Conservation (phyloP, 2,888 invertebrate species). For the Ceratothoa steindachneri region DNA sequence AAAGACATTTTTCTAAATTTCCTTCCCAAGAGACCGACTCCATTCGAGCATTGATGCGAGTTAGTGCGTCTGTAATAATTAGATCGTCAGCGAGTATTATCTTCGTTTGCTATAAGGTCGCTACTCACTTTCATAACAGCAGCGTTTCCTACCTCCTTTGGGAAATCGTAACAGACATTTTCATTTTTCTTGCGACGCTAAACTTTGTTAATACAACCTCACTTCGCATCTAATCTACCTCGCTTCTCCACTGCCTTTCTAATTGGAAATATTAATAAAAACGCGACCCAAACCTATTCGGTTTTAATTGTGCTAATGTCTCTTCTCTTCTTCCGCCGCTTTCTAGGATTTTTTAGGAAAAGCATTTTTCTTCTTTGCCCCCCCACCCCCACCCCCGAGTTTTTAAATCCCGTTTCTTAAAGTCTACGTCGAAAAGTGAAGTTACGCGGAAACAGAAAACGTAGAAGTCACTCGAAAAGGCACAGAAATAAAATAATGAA, state of each 20-base stretch:
- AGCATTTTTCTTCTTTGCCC: too few relatives aligned
- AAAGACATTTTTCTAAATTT: conserved; percentile 5
- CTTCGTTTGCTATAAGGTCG: too few relatives aligned
- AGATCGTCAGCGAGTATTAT: conserved; percentile 12
- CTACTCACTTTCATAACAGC: too few relatives aligned
- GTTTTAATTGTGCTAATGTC: conserved; percentile 8
- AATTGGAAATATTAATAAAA: conserved; percentile 12
- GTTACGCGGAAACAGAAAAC: too few relatives aligned
- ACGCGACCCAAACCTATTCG: neutral
- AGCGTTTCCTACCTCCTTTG: too few relatives aligned
- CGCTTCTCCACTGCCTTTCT: neutral
- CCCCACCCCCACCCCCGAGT: too few relatives aligned
- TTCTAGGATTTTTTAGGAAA: neutral
- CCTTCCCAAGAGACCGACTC: neutral
- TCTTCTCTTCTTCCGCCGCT: neutral
- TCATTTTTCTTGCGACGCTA: conserved; percentile 6
- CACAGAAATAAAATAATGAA: too few relatives aligned
- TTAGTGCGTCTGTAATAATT: conserved; percentile 9
- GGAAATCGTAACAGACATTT: conserved; percentile 4
- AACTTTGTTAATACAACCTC: conserved; percentile 7
- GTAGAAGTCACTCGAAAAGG: too few relatives aligned
- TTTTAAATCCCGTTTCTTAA: too few relatives aligned
- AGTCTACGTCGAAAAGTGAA: too few relatives aligned
- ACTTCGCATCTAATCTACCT: neutral
- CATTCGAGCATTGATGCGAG: neutral